phyloP scores from a whole-genome alignment of 2,113 vertebrate species.

The Misgurnus mizolepis region DNA sequence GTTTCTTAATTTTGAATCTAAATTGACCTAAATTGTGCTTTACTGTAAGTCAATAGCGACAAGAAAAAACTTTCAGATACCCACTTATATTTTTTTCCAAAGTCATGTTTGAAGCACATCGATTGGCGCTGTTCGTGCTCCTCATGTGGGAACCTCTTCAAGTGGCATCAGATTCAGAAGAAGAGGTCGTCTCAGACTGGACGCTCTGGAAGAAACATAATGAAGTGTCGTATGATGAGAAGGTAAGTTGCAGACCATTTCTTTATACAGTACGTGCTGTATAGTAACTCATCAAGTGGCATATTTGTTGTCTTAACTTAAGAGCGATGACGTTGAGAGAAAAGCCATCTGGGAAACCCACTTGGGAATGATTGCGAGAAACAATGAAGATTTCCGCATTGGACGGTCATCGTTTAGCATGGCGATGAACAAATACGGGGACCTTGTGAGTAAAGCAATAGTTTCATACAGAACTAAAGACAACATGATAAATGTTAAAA shows the following conservation, averaged over 20 bases:
- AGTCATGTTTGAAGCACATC: conserved; percentile 46
- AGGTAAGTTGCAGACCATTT: conserved; percentile 35
- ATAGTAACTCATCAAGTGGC: neutral
- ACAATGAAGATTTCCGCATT: conserved; percentile 64
- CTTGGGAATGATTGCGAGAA: conserved; percentile 66
- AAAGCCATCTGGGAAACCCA: conserved; percentile 72
- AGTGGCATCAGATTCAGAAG: conserved; percentile 67
- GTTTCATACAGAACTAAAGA: too few relatives aligned
- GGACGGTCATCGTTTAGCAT: conserved; percentile 69
- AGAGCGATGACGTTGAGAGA: conserved; percentile 58
- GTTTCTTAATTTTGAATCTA: too few relatives aligned
- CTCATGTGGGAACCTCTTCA: conserved; percentile 55
- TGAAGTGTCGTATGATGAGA: conserved; percentile 64
- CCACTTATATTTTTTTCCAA: neutral
- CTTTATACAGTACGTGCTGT: neutral
- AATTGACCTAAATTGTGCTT: too few relatives aligned
- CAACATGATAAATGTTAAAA: neutral
- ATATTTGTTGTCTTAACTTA: neutral
- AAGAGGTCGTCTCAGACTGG: conserved; percentile 66
- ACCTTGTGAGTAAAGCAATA: conserved; percentile 61
- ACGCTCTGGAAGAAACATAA: conserved; percentile 69
- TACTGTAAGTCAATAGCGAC: too few relatives aligned
- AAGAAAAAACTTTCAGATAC: too few relatives aligned
- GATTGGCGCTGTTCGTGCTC: conserved; percentile 48
- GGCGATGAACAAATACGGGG: conserved; percentile 78